A percentile compares a stretch with the other conserved stretches of the same genome.
phyloP scores from a whole-genome alignment of 2,797 vertebrate species.

The Lutjanus argentimaculatus region DNA sequence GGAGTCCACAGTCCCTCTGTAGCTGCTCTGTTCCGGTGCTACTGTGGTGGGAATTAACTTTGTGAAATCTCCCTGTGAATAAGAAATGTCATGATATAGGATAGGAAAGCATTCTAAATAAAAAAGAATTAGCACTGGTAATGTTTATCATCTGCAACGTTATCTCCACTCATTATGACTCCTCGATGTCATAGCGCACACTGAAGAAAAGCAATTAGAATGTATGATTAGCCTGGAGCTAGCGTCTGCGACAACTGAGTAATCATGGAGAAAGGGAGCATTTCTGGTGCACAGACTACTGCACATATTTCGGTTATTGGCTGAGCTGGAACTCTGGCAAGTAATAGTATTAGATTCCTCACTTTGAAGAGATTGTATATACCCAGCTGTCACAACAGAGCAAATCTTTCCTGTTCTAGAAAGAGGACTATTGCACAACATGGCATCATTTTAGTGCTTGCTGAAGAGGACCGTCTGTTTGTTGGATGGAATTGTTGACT shows the following conservation, averaged over 20 bases:
- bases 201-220: slow-evolving; percentile 65
- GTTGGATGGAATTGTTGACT: slow-evolving; percentile 44
- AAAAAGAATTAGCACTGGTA: slow-evolving; percentile 42
- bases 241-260: slow-evolving; percentile 33
- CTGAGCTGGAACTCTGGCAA: slow-evolving; percentile 49
- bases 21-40: slow-evolving; percentile 1
- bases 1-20: slow-evolving; percentile 29
- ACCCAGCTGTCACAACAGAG: slow-evolving; percentile 67
- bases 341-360: slow-evolving; percentile 62
- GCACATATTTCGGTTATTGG: slow-evolving; percentile 46
- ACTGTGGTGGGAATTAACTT: slow-evolving; percentile 36
- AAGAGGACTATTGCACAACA: slow-evolving; percentile 59
- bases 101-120: slow-evolving; percentile 31
- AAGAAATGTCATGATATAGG: slow-evolving; percentile 35
- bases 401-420: slow-evolving; percentile 51
- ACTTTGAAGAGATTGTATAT: slow-evolving; percentile 68
- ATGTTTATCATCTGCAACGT: slow-evolving; percentile 46
- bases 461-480: slow-evolving; percentile 35
- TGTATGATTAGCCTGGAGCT: slow-evolving; percentile 57
- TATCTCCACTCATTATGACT: slow-evolving; percentile 55
- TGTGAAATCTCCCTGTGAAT: slow-evolving; percentile 33
- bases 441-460: slow-evolving; percentile 65
- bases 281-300: slow-evolving; percentile 40
- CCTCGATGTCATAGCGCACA: slow-evolving; percentile 44
- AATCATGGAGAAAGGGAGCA: slow-evolving; percentile 44